Base-by-base conservation (phyloP, 1,140 invertebrate species). In the Drosophila pallidifrons region DNA sequence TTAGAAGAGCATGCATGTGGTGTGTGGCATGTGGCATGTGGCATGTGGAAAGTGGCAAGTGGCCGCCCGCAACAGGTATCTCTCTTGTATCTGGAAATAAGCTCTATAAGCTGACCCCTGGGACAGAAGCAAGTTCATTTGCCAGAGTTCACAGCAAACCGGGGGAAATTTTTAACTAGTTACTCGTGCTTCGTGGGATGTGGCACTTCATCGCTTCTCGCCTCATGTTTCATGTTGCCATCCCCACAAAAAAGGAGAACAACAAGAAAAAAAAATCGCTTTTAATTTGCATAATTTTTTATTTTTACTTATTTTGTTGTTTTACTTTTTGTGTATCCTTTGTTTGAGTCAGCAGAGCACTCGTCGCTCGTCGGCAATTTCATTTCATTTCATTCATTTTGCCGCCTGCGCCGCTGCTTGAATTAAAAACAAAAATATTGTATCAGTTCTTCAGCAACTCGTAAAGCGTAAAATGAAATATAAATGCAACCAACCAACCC, bases 391-490 rank as follows among this genome's bases (percentile, higher is more conserved):
- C 75, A 76, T 83, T 88, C 73, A 69, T 52, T 81, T 65, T 57
- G 65, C 69, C 58, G 63, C 72, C 57, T 71, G 35, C 20, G 20
- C 20, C 20, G 20, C 20, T 49, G 35, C 55, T 77, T 83, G 74
- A 81, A 81, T 89, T 85, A 85, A 85, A 73, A 82, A 80, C 72
- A 88, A 77, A 88, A 89, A 89, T 89, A 89, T 89, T 89, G 85
- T 89, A 85, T 89, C 85, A 89, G 81, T 81, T 89, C 86, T 89
- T 70, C 67, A 81, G 81, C 78, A 61, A 52, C 68, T 81, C 77
- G 81, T 79, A 74, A 76, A 81, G 85, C 78, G 71, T 79, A 76
- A 89, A 89, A 89, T 89, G 69, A 82, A 85, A 88, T 81, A 83
- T 81, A 88, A 87, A 88, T 86, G 70, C 78, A 75, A 65, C 49